Evolutionary conservation across 2,113 vertebrate genomes (phyloP), one percentile per base, ranked within the genome.

Genomic region (Procavia capensis): DNA sequence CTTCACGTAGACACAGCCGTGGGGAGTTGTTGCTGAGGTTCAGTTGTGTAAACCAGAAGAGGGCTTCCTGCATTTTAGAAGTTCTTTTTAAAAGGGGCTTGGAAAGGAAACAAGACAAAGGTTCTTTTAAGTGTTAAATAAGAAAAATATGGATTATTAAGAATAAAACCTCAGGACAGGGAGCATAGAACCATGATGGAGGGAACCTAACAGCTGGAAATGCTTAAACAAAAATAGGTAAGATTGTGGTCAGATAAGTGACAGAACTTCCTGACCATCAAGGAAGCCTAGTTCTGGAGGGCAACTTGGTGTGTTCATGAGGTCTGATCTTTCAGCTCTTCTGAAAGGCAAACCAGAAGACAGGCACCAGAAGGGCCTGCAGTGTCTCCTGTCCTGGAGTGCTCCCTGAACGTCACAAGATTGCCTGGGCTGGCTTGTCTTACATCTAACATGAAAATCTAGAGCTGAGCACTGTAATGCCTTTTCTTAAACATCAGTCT

Each of bases 1-100:
- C 97, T 97, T 87, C 27, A 24, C 93, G 17, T 64, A 94, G 79
- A 24, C 93, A 17, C 70, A 94, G 75, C 90, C 82, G 90, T 70
- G 92, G 95, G 80, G 84, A 97, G 64, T 92, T 91, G 72, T 80
- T 41, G 8, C 79, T 87, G 95, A 24, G 5, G n/a, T 93, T 94
- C 61, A 80, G 57, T 50, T 97, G 91, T 95, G 72, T 82, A 83
- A 66, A 90, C 39, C 92, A 25, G 72, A 95, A 92, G 54, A 45
- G 47, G 68, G 43, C 34, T 78, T 91, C 76, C 31, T 64, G 43
- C 36, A 80, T 63, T 96, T 61, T 9, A 83, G 76, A 39, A 78
- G 16, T 81, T 87, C 68, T 22, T 88, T 93, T 85, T 39, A 64
- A 85, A 75, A 14, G 31, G 57, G 34, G 16, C 16, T 61, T 41